Evolutionary conservation across 53 echinoderm and acorn worm species (phyloP).

Genomic region (Echinometra lucunter): DNA sequence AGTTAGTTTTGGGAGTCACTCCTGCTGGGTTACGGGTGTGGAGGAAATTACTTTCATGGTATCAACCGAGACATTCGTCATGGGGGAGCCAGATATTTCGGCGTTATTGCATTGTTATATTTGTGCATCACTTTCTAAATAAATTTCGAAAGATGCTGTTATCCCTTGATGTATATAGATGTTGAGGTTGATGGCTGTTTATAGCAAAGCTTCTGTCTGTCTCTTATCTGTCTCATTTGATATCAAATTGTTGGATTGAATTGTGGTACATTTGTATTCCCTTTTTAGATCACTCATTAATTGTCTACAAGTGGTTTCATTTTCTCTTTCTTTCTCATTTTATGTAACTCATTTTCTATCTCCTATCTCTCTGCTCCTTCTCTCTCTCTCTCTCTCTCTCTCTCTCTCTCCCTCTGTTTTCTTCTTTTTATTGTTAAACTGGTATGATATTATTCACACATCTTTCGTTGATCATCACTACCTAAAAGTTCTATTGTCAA

Average conservation of each 20-base stretch:
- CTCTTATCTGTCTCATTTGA: background rate
- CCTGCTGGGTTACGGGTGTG: conserved; percentile 1
- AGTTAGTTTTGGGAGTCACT: background rate
- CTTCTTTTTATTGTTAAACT: too few relatives aligned
- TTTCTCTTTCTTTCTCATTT: background rate
- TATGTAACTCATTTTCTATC: background rate
- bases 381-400: background rate
- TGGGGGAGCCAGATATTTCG: background rate
- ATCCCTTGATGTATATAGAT: background rate
- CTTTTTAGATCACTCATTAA: background rate
- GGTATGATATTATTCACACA: too few relatives aligned
- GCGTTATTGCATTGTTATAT: background rate
- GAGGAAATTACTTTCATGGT: conserved; percentile 46
- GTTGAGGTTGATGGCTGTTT: background rate
- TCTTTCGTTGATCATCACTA: too few relatives aligned
- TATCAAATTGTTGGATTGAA: background rate
- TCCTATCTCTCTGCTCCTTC: background rate
- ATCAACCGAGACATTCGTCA: conserved; percentile 2
- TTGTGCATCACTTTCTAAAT: background rate
- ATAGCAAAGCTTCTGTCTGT: background rate
- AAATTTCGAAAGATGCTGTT: background rate
- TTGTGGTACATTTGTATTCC: background rate
- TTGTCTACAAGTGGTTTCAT: background rate
- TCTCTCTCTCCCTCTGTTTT: background rate
- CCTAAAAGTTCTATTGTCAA: background rate